Conservation (phyloP, 1,140 invertebrate species). For the Liolophura sinensis region DNA sequence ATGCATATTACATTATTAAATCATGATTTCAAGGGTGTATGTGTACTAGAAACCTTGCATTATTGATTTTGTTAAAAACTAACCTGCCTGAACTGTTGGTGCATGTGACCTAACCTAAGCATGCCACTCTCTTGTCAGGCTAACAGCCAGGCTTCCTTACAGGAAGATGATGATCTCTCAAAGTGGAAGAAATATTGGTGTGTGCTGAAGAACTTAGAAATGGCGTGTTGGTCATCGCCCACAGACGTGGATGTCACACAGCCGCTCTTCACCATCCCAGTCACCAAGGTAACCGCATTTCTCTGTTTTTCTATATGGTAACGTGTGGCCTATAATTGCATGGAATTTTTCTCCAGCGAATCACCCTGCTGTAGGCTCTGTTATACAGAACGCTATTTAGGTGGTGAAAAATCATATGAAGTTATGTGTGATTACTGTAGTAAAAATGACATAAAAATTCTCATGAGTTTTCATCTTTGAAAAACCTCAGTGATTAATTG, state of each 20-base stretch:
- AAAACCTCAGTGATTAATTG: too few relatives aligned
- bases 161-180: constrained; percentile 44
- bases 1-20: too few relatives aligned
- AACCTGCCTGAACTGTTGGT: too few relatives aligned
- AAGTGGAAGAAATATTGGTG: constrained; percentile 53
- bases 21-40: too few relatives aligned
- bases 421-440: too few relatives aligned
- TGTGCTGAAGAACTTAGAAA: constrained; percentile 54
- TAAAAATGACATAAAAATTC: too few relatives aligned
- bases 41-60: too few relatives aligned
- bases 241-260: constrained; percentile 49
- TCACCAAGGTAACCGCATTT: constrained; percentile 52
- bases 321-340: constrained; percentile 10
- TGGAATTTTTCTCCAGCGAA: constrained; percentile 10
- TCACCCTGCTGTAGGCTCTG: constrained; percentile 14
- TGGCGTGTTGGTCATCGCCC: constrained; percentile 54
- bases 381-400: constrained; percentile 5
- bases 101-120: neutral
- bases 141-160: constrained; percentile 5
- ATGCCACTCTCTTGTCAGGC: neutral
- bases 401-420: too few relatives aligned
- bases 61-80: too few relatives aligned
- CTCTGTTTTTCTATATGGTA: neutral
- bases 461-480: too few relatives aligned
- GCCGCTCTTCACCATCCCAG: constrained; percentile 52